phyloP scores from a whole-genome alignment of 1,140 invertebrate species.

The Aphelinus certus region DNA sequence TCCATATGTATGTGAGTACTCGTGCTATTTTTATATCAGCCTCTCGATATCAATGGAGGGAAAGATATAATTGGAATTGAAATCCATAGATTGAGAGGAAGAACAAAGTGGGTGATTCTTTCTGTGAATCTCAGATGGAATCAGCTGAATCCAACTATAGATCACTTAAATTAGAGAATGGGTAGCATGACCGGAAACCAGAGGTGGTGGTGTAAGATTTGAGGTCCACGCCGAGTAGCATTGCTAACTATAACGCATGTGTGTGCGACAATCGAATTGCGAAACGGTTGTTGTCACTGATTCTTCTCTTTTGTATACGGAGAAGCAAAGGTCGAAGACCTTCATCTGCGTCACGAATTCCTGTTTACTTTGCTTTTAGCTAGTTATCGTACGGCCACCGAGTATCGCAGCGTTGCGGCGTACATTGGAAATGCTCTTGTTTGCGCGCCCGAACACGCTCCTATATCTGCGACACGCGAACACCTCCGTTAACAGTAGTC shows the following conservation, averaged over 20 bases:
- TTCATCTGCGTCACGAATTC: not conserved
- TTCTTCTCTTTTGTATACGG: not conserved
- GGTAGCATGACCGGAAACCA: constrained; percentile 45
- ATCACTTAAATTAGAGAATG: constrained; percentile 57
- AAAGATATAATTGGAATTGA: too few species aligned
- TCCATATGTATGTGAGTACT: too few species aligned
- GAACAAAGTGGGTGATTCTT: constrained; percentile 1
- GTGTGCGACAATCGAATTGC: constrained; percentile 32
- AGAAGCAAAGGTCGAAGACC: constrained; percentile 19
- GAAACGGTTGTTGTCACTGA: not conserved
- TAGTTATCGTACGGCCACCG: constrained; percentile 33
- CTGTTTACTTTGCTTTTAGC: constrained; percentile 36
- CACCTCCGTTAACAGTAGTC: constrained; percentile 30
- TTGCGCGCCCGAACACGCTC: not conserved
- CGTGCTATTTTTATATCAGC: too few species aligned
- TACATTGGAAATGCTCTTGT: constrained; percentile 21
- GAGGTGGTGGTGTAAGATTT: constrained; percentile 48
- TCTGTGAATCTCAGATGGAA: constrained; percentile 59
- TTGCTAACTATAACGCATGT: constrained; percentile 18
- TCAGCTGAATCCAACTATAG: constrained; percentile 56
- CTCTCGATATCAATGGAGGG: too few species aligned
- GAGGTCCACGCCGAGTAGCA: constrained; percentile 24
- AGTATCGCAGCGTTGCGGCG: not conserved
- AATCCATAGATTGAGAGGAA: too few species aligned
- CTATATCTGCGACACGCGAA: not conserved